Evolutionary conservation across 2,888 invertebrate species (phyloP).

Genomic region (Eupithecia subfuscata): DNA sequence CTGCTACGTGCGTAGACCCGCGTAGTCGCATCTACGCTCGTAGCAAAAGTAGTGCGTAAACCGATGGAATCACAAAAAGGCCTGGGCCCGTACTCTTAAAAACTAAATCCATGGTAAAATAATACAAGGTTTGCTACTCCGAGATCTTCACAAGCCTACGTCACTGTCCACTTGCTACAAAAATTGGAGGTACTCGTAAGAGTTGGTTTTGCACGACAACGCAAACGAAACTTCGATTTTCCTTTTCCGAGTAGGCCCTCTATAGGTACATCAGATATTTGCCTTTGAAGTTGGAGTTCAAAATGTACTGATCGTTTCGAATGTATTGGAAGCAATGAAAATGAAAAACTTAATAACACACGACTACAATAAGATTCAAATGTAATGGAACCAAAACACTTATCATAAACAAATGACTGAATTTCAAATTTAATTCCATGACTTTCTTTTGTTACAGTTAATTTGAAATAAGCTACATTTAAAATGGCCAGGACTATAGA

Average conservation of each 20-base stretch:
- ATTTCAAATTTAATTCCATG: not conserved
- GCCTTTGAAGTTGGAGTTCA: not conserved
- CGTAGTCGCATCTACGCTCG: constrained; percentile 13
- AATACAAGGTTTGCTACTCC: too few species aligned
- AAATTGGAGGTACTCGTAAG: too few species aligned
- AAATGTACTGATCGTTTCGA: not conserved
- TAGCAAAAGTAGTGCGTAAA: not conserved
- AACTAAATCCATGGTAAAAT: too few species aligned
- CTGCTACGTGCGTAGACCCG: constrained; percentile 15
- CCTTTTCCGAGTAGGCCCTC: too few species aligned
- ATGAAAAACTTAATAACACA: not conserved
- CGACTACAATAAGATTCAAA: not conserved
- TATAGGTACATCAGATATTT: not conserved
- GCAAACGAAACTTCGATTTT: too few species aligned
- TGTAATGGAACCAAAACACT: not conserved
- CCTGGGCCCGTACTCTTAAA: too few species aligned
- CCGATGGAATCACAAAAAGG: not conserved
- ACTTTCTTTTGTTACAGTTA: not conserved
- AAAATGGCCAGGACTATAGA: not conserved
- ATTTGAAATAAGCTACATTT: not conserved
- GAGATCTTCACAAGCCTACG: too few species aligned
- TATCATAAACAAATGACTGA: not conserved
- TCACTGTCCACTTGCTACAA: too few species aligned
- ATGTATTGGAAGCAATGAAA: not conserved
- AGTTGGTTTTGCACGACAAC: too few species aligned